Evolutionary conservation across 2,888 invertebrate genomes (phyloP).

Genomic region (Drosophila infuscata): DNA sequence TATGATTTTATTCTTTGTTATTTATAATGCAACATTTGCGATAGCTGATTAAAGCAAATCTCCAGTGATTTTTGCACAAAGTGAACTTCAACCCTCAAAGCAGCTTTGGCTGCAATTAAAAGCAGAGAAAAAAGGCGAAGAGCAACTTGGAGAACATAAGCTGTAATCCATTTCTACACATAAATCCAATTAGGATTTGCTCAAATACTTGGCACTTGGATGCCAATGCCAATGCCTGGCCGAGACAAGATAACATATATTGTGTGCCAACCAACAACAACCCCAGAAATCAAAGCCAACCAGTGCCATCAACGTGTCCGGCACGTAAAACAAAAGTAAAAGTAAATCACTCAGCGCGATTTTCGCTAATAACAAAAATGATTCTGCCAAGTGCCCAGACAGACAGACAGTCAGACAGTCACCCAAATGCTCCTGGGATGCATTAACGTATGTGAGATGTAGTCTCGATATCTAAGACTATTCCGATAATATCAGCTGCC

Average conservation of each 20-base stretch:
- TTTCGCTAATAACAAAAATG: slow-evolving; percentile 83
- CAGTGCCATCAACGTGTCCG: slow-evolving; percentile 42
- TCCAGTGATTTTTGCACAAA: slow-evolving; percentile 12
- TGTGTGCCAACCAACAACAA: background rate
- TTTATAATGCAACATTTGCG: background rate
- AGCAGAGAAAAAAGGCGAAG: slow-evolving; percentile 34
- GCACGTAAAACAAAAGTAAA: slow-evolving; percentile 71
- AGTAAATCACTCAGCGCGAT: slow-evolving; percentile 82
- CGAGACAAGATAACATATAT: slow-evolving; percentile 54
- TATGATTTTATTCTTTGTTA: background rate
- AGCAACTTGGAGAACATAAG: slow-evolving; percentile 66
- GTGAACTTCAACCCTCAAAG: slow-evolving; percentile 11
- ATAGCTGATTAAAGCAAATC: slow-evolving; percentile 15
- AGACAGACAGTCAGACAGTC: slow-evolving; percentile 4
- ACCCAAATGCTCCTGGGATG: slow-evolving; percentile 74
- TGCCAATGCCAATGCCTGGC: slow-evolving; percentile 57
- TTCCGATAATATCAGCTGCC: slow-evolving; percentile 60
- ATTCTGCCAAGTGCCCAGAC: slow-evolving; percentile 64
- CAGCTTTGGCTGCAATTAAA: slow-evolving; percentile 62
- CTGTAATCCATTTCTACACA: slow-evolving; percentile 79
- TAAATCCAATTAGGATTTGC: slow-evolving; percentile 81
- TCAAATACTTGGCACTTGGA: slow-evolving; percentile 64
- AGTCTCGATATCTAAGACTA: slow-evolving; percentile 19
- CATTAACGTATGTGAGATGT: slow-evolving; percentile 64
- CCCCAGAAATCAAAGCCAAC: slow-evolving; percentile 58